Conservation (phyloP, 2,797 vertebrate genomes). For the Hippoglossus hippoglossus region DNA sequence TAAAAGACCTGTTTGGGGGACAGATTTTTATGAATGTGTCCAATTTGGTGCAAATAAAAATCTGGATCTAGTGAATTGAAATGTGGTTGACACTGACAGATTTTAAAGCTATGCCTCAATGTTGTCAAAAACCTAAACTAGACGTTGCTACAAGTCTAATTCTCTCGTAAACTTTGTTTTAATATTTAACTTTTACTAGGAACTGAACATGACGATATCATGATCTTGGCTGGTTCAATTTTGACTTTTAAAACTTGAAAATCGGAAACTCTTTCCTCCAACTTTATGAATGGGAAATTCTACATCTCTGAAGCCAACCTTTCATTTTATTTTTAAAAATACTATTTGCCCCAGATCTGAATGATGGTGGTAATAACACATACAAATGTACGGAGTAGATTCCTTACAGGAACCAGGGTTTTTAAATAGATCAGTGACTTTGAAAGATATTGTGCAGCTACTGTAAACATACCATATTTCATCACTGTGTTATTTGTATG, state of each 20-base stretch:
- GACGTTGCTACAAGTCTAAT: no score
- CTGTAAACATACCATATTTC: slow-evolving; percentile 38
- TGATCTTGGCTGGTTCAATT: not conserved
- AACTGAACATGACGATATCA: not conserved
- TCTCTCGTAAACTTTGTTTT: not conserved
- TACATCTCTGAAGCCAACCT: not conserved
- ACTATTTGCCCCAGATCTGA: slow-evolving; percentile 23
- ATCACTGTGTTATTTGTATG: slow-evolving; percentile 36
- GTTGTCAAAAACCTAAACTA: not conserved
- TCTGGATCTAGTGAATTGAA: no score
- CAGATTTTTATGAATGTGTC: no score
- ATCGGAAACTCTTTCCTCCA: not conserved
- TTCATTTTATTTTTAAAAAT: not conserved
- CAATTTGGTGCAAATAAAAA: no score
- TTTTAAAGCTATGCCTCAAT: not conserved
- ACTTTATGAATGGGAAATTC: not conserved
- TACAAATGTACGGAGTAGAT: not conserved
- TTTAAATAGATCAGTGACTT: not conserved
- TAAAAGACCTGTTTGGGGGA: no score
- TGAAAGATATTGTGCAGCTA: slow-evolving; percentile 40
- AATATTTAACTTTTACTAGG: not conserved
- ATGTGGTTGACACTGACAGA: no score
- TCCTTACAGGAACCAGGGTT: not conserved
- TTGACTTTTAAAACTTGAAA: not conserved
- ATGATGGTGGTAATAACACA: not conserved